These are phyloP conservation scores for Parnassius smintheus DNA, from an alignment of 2,888 invertebrate genomes.

Conservation along the genomic window DNA sequence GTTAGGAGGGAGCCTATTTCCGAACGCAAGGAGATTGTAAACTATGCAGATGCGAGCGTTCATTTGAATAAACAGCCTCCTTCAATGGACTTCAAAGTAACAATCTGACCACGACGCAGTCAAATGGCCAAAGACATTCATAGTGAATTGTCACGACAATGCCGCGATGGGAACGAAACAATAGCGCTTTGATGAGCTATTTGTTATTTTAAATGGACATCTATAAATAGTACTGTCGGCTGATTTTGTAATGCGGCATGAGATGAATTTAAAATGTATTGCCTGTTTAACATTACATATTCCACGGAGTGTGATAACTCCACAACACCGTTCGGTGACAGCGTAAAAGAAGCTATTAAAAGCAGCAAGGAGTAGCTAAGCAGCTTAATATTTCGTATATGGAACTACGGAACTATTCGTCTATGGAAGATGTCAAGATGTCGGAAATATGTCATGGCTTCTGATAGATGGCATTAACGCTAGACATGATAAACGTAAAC, in stretches of 20 bases:
- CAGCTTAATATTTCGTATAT: too few species aligned
- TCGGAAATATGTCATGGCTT: too few species aligned
- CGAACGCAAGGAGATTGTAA: slow-evolving; percentile 19
- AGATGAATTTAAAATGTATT: too few species aligned
- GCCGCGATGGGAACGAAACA: slow-evolving; percentile 15
- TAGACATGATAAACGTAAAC: too few species aligned
- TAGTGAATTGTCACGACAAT: slow-evolving; percentile 23
- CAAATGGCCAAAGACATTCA: slow-evolving; percentile 13
- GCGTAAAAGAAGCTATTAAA: too few species aligned
- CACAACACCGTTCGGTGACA: too few species aligned
- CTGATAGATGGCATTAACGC: too few species aligned
- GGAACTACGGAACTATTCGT: too few species aligned
- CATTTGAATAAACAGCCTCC: slow-evolving; percentile 27
- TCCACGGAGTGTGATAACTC: slow-evolving; percentile 3
- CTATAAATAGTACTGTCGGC: not conserved
- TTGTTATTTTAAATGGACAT: slow-evolving; percentile 14
- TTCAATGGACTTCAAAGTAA: slow-evolving; percentile 24
- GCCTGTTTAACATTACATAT: too few species aligned
- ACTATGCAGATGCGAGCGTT: slow-evolving; percentile 28
- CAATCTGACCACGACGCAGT: slow-evolving; percentile 21
- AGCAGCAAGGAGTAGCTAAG: too few species aligned
- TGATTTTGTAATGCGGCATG: not conserved
- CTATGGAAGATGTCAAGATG: too few species aligned
- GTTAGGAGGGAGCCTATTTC: slow-evolving; percentile 13
- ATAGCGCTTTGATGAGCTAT: slow-evolving; percentile 16